These are phyloP conservation scores for Clusia tigrina DNA, from an alignment of 2,888 invertebrate genomes.

Conservation along the genomic window DNA sequence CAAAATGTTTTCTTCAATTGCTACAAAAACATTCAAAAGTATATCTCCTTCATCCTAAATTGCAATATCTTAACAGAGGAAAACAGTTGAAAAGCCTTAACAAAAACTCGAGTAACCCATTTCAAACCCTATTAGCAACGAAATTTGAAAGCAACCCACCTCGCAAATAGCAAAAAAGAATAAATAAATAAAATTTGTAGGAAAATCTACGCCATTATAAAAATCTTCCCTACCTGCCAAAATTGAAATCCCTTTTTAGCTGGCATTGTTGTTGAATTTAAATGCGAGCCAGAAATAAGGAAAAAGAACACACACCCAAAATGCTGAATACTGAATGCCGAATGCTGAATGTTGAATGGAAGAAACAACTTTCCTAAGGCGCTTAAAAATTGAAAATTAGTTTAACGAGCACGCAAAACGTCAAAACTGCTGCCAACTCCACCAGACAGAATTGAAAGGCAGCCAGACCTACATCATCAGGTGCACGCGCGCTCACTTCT, in stretches of 20 bases:
- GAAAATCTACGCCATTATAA: not conserved
- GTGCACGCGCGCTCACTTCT: not conserved
- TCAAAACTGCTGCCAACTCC: slow-evolving; percentile 1
- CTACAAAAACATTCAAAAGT: too few relatives aligned
- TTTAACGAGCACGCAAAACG: slow-evolving; percentile 5
- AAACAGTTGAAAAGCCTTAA: too few relatives aligned
- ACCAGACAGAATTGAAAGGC: not conserved
- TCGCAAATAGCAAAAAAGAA: too few relatives aligned
- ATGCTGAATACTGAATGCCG: too few relatives aligned
- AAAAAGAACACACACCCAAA: not conserved
- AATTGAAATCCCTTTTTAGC: not conserved
- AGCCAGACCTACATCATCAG: not conserved
- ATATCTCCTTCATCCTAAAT: too few relatives aligned
- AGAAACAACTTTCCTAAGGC: slow-evolving; percentile 1
- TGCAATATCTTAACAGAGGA: too few relatives aligned
- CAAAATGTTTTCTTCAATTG: too few relatives aligned
- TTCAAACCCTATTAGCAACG: slow-evolving; percentile 3
- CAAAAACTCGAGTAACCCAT: too few relatives aligned
- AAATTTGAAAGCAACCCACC: not conserved
- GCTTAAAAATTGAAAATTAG: slow-evolving; percentile 11
- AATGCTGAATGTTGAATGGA: not conserved
- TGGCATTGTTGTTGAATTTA: slow-evolving; percentile 5
- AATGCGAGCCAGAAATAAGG: not conserved
- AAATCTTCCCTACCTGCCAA: not conserved
- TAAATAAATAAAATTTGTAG: not conserved